Evolutionary conservation across 2,888 invertebrate species (phyloP), one percentile per base, ranked within the genome.

Genomic region (Sylvicola cinctus): DNA sequence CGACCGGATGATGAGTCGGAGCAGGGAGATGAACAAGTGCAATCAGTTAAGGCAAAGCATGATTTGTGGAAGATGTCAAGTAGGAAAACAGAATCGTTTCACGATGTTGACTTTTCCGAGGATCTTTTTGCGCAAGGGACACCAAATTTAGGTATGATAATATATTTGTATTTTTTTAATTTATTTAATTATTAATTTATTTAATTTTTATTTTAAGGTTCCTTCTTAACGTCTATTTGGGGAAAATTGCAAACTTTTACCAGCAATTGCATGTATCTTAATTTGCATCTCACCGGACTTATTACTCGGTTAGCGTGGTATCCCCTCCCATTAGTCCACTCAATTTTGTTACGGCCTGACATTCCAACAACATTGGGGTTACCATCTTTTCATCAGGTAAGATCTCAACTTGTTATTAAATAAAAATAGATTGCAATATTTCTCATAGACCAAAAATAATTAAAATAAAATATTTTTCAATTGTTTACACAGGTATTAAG

Each of bases 281-380:
- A 91, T 62, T 68, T 90, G 39, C 76, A 85, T 46, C 65, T 93
- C 41, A 91, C 90, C 4, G 81, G 84, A 4, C 65, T 91, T 17
- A 67, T 96, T 31, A 75, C 85, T 23, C 72, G 83, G 43, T 63
- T 96, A 42, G 80, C 88, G 4, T 70, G 81, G 38, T 81, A 87
- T 55, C 87, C 93, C 0, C 79, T 91, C 44, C 87, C 91, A 5
- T 60, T 95, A 35, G 63, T 95, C 34, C 71, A 84, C 41, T 80
- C 90, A 3, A 74, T 91, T 51, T 63, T 96, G 31, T 66, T 96
- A 40, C 84, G 87, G 48, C 77, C 84, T 39, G 75, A 74, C 53
- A 70, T 75, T 45, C 76, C 83, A 43, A 71, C 88, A 49, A 87
- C 88, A 52, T 88, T 90, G 2, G 81, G 81, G 49, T 80, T 91